These are phyloP conservation scores for Sebastes goodei DNA, from an alignment of 2,797 vertebrate species.

Conservation along the genomic window DNA sequence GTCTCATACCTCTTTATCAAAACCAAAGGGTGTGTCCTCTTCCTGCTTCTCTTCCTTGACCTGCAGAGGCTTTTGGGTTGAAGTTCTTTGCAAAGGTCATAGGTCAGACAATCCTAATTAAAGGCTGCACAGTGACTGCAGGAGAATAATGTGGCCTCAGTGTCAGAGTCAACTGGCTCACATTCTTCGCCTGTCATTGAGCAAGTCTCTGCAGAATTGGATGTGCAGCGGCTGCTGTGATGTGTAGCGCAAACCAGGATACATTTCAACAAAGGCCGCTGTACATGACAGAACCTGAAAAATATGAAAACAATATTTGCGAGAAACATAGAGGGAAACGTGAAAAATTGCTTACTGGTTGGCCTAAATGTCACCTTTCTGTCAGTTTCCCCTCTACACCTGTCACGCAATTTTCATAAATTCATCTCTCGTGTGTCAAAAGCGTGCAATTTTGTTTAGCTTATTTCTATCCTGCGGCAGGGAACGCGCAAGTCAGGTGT, in stretches of 20 bases:
- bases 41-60: slow-evolving; percentile 37
- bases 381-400: neutral
- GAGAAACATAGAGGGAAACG: neutral
- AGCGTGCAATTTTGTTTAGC: neutral
- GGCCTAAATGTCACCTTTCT: neutral
- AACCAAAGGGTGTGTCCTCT: slow-evolving; percentile 12
- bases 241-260: slow-evolving; percentile 1
- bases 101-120: slow-evolving; percentile 78
- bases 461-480: neutral
- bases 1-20: neutral
- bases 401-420: neutral
- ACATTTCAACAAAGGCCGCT: slow-evolving; percentile 27
- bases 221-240: slow-evolving; percentile 14
- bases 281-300: slow-evolving; percentile 24
- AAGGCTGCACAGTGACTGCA: slow-evolving; percentile 64
- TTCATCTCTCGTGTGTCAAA: neutral
- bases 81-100: slow-evolving; percentile 64
- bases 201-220: slow-evolving; percentile 74
- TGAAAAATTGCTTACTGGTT: neutral
- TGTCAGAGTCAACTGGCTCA: slow-evolving; percentile 60
- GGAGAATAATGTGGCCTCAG: slow-evolving; percentile 72
- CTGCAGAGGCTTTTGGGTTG: slow-evolving; percentile 37
- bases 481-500: neutral
- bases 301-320: slow-evolving; percentile 3
- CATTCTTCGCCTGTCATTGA: slow-evolving; percentile 70